These are phyloP conservation scores for Ariopsis seemanni DNA, from an alignment of 2,113 vertebrate genomes.

Conservation along the genomic window DNA sequence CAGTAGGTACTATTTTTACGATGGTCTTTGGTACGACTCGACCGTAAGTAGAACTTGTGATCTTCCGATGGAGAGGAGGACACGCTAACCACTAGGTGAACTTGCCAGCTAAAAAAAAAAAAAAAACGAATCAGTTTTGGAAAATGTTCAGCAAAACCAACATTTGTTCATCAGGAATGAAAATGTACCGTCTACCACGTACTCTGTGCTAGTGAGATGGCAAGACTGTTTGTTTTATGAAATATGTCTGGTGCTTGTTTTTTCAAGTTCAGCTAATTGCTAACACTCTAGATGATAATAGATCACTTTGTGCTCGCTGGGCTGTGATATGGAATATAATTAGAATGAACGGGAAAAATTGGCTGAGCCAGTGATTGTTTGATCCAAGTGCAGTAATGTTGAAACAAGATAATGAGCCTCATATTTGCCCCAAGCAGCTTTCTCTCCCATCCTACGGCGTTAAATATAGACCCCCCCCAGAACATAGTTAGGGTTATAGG, in stretches of 20 bases:
- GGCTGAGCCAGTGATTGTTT: constrained; percentile 1
- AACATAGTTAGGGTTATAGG: constrained; percentile 24
- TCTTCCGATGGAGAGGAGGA: too few species aligned
- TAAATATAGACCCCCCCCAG: neutral
- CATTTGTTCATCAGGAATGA: neutral
- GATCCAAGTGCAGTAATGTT: constrained; percentile 11
- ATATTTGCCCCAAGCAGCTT: constrained; percentile 19
- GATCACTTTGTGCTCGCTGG: constrained; percentile 16
- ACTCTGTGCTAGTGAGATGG: neutral
- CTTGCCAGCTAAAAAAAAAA: too few species aligned
- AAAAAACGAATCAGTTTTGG: neutral
- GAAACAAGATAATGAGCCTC: constrained; percentile 25
- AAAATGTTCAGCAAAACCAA: neutral
- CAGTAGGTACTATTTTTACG: too few species aligned
- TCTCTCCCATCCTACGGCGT: constrained; percentile 4
- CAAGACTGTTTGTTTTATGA: neutral
- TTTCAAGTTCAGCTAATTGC: neutral
- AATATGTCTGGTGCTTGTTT: neutral
- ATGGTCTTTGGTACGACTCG: too few species aligned
- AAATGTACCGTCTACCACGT: neutral
- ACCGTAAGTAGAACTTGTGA: too few species aligned
- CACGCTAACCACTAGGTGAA: too few species aligned
- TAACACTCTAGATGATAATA: neutral
- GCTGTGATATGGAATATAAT: neutral
- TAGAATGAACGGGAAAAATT: neutral